A percentile compares a stretch with the other conserved stretches of the same genome.
Conservation (phyloP, 1,140 invertebrate genomes). For the Drosophila watanabei region DNA sequence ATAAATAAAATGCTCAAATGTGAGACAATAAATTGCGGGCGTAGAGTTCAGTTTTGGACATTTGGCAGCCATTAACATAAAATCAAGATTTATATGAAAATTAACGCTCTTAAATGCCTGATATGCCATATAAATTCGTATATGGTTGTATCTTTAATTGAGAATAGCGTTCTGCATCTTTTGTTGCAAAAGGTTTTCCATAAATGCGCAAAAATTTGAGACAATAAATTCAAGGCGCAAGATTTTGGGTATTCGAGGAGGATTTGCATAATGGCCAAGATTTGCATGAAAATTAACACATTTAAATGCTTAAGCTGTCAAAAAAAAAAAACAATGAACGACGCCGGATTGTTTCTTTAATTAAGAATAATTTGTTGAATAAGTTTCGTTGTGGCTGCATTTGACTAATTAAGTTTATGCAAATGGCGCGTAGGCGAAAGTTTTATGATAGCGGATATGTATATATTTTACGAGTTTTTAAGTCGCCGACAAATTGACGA, state of each 20-base stretch:
- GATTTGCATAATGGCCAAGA: conserved; percentile 33
- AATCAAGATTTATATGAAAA: conserved; percentile 49
- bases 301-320: conserved; percentile 40
- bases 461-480: conserved; percentile 49
- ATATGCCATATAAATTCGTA: conserved; percentile 23
- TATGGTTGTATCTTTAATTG: conserved; percentile 16
- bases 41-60: conserved; percentile 9
- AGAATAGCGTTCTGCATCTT: conserved; percentile 11
- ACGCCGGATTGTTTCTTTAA: conserved; percentile 36
- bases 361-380: conserved; percentile 65
- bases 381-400: conserved; percentile 33
- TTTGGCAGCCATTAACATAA: conserved; percentile 38
- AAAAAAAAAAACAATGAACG: conserved; percentile 10
- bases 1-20: conserved; percentile 13
- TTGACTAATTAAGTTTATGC: conserved; percentile 59
- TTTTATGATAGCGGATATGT: conserved; percentile 39
- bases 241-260: conserved; percentile 6
- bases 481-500: conserved; percentile 49
- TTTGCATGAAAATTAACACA: conserved; percentile 24
- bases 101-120: conserved; percentile 42
- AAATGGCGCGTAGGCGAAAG: conserved; percentile 55
- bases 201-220: conserved; percentile 45
- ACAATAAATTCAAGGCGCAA: conserved; percentile 33
- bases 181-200: conserved; percentile 40
- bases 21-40: conserved; percentile 15